Conservation (phyloP, 2,797 vertebrate species). For the Clarias laeviceps region DNA sequence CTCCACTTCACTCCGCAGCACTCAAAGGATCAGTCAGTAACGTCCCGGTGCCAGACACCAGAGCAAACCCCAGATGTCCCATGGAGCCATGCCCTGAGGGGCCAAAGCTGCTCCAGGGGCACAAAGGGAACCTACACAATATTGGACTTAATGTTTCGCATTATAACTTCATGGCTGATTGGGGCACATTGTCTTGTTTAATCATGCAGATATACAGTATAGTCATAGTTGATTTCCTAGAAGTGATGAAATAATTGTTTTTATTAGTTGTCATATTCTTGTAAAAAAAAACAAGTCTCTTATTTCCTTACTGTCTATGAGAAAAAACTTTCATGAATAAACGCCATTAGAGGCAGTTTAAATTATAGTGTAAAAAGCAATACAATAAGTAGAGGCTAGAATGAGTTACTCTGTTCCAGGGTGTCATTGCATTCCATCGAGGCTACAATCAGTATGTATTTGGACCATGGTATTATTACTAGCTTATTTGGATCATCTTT, state of each 20-base stretch:
- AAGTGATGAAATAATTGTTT: conserved; percentile 3
- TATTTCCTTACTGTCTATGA: not conserved
- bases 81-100: too few relatives aligned
- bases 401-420: not conserved
- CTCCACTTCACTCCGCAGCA: too few relatives aligned
- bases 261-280: not conserved
- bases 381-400: conserved; percentile 36
- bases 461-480: not conserved
- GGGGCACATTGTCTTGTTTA: not conserved
- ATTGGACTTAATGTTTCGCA: too few relatives aligned
- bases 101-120: too few relatives aligned
- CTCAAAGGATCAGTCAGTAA: too few relatives aligned
- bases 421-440: conserved; percentile 18
- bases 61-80: too few relatives aligned
- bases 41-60: too few relatives aligned
- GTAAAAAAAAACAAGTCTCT: not conserved
- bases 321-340: conserved; percentile 32
- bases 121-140: too few relatives aligned
- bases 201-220: not conserved
- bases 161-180: too few relatives aligned
- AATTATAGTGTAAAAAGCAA: conserved; percentile 43
- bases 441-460: not conserved
- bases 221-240: conserved; percentile 1
- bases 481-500: not conserved
- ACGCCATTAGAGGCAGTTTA: conserved; percentile 48